A percentile compares a stretch with the other conserved stretches of the same genome.
phyloP scores from a whole-genome alignment of 2,888 invertebrate species.

The Xanthorhoe spadicearia region DNA sequence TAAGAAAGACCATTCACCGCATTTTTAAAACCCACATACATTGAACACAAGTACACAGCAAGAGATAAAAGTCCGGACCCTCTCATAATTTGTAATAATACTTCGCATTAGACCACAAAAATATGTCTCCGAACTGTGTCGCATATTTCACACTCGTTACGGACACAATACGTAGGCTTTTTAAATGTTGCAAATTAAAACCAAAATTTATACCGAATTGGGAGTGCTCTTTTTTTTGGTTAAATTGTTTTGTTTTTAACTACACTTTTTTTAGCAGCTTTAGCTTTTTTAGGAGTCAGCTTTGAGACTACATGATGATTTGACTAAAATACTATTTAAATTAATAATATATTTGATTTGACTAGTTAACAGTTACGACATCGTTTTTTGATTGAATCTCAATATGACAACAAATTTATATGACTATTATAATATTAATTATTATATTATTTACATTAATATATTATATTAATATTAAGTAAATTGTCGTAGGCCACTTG shows the following conservation, averaged over 20 bases:
- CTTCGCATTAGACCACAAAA: slow-evolving; percentile 26
- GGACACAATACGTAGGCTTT: slow-evolving; percentile 18
- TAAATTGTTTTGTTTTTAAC: background rate
- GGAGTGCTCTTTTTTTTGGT: background rate
- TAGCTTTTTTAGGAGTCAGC: too few relatives aligned
- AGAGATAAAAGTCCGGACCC: slow-evolving; percentile 28
- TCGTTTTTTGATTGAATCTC: too few relatives aligned
- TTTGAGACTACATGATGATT: too few relatives aligned
- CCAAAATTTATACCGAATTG: slow-evolving; percentile 4
- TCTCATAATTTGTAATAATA: slow-evolving; percentile 31
- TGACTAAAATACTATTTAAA: too few relatives aligned
- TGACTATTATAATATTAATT: too few relatives aligned
- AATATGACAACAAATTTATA: too few relatives aligned
- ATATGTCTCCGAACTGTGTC: slow-evolving; percentile 33
- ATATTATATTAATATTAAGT: too few relatives aligned
- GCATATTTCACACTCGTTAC: slow-evolving; percentile 35
- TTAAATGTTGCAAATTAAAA: slow-evolving; percentile 30
- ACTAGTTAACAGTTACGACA: too few relatives aligned
- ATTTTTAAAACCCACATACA: background rate
- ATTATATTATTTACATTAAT: too few relatives aligned
- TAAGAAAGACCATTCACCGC: background rate
- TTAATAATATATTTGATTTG: too few relatives aligned
- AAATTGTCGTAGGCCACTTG: too few relatives aligned
- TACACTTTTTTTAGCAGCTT: too few relatives aligned
- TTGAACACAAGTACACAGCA: slow-evolving; percentile 6